Evolutionary conservation across 2,113 vertebrate genomes (phyloP).

Genomic region (Pterocles orientalis): DNA sequence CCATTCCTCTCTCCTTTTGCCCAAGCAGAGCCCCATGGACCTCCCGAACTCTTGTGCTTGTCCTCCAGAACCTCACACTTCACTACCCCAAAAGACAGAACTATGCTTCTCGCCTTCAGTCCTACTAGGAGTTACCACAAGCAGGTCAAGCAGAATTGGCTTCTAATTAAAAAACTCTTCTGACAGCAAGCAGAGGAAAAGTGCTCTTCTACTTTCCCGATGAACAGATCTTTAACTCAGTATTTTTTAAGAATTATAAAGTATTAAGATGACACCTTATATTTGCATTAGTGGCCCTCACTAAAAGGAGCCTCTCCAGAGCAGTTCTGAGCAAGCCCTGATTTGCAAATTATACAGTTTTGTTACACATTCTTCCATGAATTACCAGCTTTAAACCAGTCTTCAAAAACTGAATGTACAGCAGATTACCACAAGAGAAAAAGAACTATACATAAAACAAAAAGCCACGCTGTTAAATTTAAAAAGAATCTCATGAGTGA

Average conservation of each 20-base stretch:
- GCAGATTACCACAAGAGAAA: background rate
- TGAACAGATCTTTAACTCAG: background rate
- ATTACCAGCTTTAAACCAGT: background rate
- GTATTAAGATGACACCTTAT: background rate
- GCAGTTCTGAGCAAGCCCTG: background rate
- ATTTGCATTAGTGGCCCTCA: background rate
- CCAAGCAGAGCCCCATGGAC: rapidly evolving
- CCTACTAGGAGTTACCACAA: background rate
- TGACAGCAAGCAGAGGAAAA: background rate
- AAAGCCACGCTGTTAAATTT: constrained; percentile 13
- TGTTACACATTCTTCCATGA: background rate
- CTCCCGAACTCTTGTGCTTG: rapidly evolving
- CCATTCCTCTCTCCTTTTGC: background rate
- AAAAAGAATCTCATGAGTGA: constrained; percentile 47
- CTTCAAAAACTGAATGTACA: background rate
- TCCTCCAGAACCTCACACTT: background rate
- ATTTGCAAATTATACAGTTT: background rate
- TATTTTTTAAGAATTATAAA: background rate
- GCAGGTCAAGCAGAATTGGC: background rate
- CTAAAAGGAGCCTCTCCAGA: background rate
- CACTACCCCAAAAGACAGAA: background rate
- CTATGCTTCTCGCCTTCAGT: background rate
- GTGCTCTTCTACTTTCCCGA: background rate
- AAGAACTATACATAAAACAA: background rate
- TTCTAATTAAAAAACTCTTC: background rate